Conservation (phyloP, 1,140 invertebrate genomes). For the Drosophila watanabei region DNA sequence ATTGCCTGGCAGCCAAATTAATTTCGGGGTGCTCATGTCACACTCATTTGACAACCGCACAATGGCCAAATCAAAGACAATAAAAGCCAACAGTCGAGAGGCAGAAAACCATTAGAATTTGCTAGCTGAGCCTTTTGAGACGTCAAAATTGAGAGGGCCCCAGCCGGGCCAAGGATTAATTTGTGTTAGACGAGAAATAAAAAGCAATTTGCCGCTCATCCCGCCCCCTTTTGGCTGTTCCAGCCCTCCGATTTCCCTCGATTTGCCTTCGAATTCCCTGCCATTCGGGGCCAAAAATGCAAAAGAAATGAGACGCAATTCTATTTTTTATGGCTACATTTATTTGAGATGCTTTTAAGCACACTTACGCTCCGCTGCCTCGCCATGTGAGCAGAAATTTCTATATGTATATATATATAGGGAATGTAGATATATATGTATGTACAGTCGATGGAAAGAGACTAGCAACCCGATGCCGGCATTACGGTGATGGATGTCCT, state of each 20-base stretch:
- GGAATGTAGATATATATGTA: background rate
- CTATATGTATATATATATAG: slow-evolving; percentile 6
- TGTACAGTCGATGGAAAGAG: slow-evolving; percentile 8
- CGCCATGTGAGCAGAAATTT: slow-evolving; percentile 27
- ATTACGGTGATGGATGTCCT: slow-evolving; percentile 31
- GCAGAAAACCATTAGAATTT: slow-evolving; percentile 46
- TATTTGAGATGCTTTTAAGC: slow-evolving; percentile 66
- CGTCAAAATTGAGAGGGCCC: slow-evolving; percentile 46
- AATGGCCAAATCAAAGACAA: slow-evolving; percentile 47
- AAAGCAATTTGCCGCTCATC: slow-evolving; percentile 51
- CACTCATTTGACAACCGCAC: slow-evolving; percentile 50
- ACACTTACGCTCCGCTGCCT: slow-evolving; percentile 52
- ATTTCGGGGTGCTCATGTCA: slow-evolving; percentile 42
- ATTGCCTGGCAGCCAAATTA: slow-evolving; percentile 51
- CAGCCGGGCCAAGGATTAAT: slow-evolving; percentile 58
- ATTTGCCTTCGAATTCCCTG: background rate
- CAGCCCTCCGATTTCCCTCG: background rate
- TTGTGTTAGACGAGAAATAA: slow-evolving; percentile 56
- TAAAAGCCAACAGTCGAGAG: slow-evolving; percentile 49
- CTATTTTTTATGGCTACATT: slow-evolving; percentile 62
- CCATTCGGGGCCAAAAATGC: slow-evolving; percentile 30
- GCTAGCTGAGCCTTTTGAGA: slow-evolving; percentile 48
- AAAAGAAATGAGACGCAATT: slow-evolving; percentile 62
- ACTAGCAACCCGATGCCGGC: slow-evolving; percentile 17
- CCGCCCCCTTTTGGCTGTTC: background rate